Base-by-base conservation (phyloP, 2,888 invertebrate genomes). In the Colletes collaris region DNA sequence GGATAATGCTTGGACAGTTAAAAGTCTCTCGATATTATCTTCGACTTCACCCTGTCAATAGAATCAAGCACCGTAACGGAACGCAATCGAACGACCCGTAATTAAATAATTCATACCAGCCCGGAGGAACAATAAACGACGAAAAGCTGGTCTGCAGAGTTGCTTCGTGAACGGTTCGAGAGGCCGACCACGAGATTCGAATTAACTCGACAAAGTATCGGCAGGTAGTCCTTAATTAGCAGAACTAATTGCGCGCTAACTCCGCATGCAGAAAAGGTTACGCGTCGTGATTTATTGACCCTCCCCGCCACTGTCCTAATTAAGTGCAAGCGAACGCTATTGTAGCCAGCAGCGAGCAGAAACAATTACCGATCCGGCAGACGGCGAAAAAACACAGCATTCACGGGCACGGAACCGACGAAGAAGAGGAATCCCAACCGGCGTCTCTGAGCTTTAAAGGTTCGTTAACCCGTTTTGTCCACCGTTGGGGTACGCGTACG, bases 191-290 rank as follows among this genome's bases (percentile, higher is more conserved):
- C 76, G 86, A 85, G 84, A 87, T 85, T 87, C 86, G 88, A 89
- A 90, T 91, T 89, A 89, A 90, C 87, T 88, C 89, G 86, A 90
- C 88, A 89, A 88, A 90, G 88, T 91, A 90, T 87, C 88, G 84
- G 85, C 85, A 86, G 87, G 85, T 87, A 88, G 89, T 91, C 88
- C 87, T 90, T 91, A 90, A 91, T 91, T 91, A 91, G 90, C 82
- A 76, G 85, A 88, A 86, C 90, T 90, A 91, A 91, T 91, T 90
- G 89, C 87, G 72, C 87, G 77, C 82, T 83, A 87, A 79, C 86
- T 87, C 84, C 76, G 86, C 87, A 85, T 89, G 85, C 87, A 87
- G 86, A 89, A 91, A 89, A 90, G 89, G 90, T 89, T 88, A 87
- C 86, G 85, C 85, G 86, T 83, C 87, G 86, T 91, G 90, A 91